phyloP scores from a whole-genome alignment of 2,888 invertebrate genomes.

The Megalurothrips usitatus region DNA sequence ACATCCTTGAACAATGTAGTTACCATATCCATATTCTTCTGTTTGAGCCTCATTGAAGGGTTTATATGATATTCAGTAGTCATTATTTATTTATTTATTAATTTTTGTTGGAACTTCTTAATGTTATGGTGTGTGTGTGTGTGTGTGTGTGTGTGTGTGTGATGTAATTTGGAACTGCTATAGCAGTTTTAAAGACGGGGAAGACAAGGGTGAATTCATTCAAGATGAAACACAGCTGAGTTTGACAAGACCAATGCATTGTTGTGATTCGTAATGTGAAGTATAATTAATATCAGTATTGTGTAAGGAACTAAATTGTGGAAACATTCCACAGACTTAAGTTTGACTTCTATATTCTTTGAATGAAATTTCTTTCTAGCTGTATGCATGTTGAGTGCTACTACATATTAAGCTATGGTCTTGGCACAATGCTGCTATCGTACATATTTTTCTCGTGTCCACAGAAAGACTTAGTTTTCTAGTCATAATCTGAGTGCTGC shows the following conservation, averaged over 20 bases:
- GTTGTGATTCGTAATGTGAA: background rate
- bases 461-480: background rate
- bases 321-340: background rate
- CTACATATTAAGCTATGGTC: background rate
- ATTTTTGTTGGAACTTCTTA: background rate
- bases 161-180: background rate
- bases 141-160: background rate
- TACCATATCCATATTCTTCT: background rate
- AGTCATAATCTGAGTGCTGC: background rate
- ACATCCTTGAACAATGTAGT: background rate
- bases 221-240: background rate
- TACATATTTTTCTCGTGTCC: constrained; percentile 6
- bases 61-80: background rate
- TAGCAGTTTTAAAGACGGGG: too few relatives aligned
- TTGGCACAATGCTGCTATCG: background rate
- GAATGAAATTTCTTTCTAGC: background rate
- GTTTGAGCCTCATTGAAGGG: background rate
- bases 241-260: background rate
- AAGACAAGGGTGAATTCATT: too few relatives aligned
- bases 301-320: background rate
- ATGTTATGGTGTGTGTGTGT: background rate
- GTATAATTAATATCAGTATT: background rate
- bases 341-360: background rate
- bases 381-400: background rate
- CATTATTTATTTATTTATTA: background rate